A percentile compares a stretch with the other conserved stretches of the same genome.
phyloP scores from a whole-genome alignment of 2,797 vertebrate species.

The Taenioides sp. region DNA sequence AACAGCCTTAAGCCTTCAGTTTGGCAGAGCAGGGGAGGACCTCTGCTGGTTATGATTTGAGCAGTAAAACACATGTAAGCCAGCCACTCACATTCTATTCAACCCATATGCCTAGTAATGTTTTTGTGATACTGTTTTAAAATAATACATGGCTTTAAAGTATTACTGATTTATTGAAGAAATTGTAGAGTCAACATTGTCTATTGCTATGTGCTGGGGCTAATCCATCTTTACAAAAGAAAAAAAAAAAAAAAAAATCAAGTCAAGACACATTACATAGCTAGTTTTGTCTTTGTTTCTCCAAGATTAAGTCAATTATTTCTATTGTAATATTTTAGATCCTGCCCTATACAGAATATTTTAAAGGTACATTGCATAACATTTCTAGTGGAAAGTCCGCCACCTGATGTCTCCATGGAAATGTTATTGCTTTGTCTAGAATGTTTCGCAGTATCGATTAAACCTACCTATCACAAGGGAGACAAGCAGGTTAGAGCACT shows the following conservation, averaged over 20 bases:
- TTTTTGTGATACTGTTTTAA: not conserved
- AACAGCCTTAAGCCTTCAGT: constrained; percentile 3
- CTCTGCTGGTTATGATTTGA: constrained; percentile 33
- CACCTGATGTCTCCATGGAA: no score
- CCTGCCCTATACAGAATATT: not conserved
- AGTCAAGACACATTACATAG: not conserved
- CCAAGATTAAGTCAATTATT: not conserved
- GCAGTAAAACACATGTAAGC: constrained; percentile 2
- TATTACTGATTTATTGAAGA: not conserved
- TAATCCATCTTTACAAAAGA: not conserved
- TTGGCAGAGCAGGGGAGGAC: constrained; percentile 26
- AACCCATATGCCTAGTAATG: not conserved
- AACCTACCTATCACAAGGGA: no score
- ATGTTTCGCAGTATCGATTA: no score
- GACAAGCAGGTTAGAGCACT: no score
- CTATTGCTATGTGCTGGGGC: not conserved
- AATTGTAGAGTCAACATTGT: not conserved
- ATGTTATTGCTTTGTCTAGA: no score
- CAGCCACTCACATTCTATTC: not conserved
- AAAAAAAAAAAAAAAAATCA: not conserved
- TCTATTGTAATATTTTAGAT: not conserved
- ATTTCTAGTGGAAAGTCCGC: no score
- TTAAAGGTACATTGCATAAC: no score
- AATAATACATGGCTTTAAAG: not conserved
- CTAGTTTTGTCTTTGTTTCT: not conserved